A percentile compares a stretch with the other conserved stretches of the same genome.
Conservation (phyloP, 2,797 vertebrate species). For the Geotria australis region DNA sequence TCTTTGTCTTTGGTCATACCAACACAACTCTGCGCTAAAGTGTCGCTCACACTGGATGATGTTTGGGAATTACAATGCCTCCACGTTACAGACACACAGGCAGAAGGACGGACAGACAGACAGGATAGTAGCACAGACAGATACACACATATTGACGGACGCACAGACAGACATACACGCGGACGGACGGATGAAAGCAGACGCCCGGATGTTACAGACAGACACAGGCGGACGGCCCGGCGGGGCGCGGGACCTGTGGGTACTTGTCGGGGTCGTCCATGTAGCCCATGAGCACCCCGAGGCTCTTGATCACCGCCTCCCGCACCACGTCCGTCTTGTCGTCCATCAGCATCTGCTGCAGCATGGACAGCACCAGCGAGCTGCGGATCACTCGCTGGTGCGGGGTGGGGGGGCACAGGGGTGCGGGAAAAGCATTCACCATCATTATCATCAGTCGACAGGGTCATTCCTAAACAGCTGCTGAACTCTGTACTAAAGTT, state of each 20-base stretch:
- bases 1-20: no score
- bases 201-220: not conserved
- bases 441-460: not conserved
- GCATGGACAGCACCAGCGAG: slow-evolving; percentile 83
- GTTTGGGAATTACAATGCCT: no score
- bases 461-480: not conserved
- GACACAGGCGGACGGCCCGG: no score
- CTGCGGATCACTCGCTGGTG: slow-evolving; percentile 83
- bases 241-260: slow-evolving; percentile 26
- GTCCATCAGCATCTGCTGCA: slow-evolving; percentile 92
- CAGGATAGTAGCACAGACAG: not conserved
- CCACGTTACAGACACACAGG: not conserved
- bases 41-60: no score
- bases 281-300: slow-evolving; percentile 87
- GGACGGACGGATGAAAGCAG: not conserved
- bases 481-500: no score
- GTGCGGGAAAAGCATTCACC: not conserved
- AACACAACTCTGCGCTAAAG: no score
- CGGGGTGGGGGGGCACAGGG: no score
- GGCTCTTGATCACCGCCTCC: slow-evolving; percentile 92
- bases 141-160: not conserved
- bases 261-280: slow-evolving; percentile 95
- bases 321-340: slow-evolving; percentile 94
- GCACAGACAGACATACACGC: not conserved
- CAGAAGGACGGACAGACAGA: no score